These are phyloP conservation scores for Carlito syrichta DNA, from an alignment of 2,113 vertebrate genomes.

Conservation along the genomic window DNA sequence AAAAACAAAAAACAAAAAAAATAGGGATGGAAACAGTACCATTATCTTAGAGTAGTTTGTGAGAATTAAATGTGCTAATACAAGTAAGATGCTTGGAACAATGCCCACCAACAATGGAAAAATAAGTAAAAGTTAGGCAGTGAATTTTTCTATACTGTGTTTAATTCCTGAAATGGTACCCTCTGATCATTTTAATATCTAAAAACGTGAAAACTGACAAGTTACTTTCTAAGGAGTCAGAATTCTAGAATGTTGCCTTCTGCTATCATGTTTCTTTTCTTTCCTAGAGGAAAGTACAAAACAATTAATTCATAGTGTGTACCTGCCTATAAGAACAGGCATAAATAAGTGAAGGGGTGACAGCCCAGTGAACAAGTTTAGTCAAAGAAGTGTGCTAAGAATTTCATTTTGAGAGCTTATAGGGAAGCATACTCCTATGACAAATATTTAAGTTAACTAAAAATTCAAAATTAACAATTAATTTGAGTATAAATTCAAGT, in stretches of 20 bases:
- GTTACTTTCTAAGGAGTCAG: background rate
- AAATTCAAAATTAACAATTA: background rate
- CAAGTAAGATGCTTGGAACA: background rate
- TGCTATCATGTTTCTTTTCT: background rate
- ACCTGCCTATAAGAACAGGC: background rate
- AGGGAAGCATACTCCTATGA: background rate
- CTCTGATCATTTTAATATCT: background rate
- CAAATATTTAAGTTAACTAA: background rate
- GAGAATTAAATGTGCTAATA: background rate
- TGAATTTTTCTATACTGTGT: background rate
- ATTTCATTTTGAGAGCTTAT: constrained; percentile 13
- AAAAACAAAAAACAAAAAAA: no score
- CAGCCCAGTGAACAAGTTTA: background rate
- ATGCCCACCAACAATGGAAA: background rate
- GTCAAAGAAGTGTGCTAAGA: background rate
- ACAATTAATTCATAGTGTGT: background rate
- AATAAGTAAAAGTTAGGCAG: background rate
- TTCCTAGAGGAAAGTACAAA: constrained; percentile 20
- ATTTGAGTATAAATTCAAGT: background rate
- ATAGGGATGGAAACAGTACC: background rate
- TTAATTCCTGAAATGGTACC: background rate
- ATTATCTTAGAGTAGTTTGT: background rate
- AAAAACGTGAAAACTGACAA: background rate
- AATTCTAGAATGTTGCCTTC: background rate
- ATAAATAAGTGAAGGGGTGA: constrained; percentile 20